Conservation (phyloP, 2,888 invertebrate species). For the Lottia scabra region DNA sequence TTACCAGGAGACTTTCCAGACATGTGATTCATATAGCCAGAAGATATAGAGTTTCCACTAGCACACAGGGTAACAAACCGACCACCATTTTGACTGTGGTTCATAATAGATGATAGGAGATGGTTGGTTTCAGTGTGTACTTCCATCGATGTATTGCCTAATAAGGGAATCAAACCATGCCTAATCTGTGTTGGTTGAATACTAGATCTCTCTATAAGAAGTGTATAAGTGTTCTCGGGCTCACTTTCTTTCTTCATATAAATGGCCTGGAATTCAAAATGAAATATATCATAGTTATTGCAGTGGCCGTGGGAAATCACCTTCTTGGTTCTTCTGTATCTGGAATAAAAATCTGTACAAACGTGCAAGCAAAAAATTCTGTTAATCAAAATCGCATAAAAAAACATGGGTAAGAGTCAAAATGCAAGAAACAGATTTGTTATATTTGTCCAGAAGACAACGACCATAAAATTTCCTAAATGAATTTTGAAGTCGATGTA, state of each 20-base stretch:
- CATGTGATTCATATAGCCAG: constrained; percentile 14
- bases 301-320: too few relatives aligned
- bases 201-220: constrained; percentile 55
- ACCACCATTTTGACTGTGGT: constrained; percentile 43
- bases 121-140: constrained; percentile 35
- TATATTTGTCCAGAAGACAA: too few relatives aligned
- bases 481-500: too few relatives aligned
- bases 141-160: neutral
- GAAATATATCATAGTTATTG: neutral
- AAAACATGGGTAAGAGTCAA: too few relatives aligned
- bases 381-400: too few relatives aligned
- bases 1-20: constrained; percentile 24
- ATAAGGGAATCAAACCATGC: constrained; percentile 22
- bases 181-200: constrained; percentile 27
- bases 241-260: constrained; percentile 22
- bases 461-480: too few relatives aligned
- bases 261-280: constrained; percentile 37
- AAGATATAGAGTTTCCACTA: constrained; percentile 39
- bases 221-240: neutral
- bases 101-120: constrained; percentile 43
- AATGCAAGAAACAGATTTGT: too few relatives aligned
- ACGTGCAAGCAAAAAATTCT: too few relatives aligned
- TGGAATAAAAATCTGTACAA: too few relatives aligned
- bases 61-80: constrained; percentile 50
- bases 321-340: too few relatives aligned